Conservation (phyloP, 2,797 vertebrate genomes). For the Enteromius paludinosus region DNA sequence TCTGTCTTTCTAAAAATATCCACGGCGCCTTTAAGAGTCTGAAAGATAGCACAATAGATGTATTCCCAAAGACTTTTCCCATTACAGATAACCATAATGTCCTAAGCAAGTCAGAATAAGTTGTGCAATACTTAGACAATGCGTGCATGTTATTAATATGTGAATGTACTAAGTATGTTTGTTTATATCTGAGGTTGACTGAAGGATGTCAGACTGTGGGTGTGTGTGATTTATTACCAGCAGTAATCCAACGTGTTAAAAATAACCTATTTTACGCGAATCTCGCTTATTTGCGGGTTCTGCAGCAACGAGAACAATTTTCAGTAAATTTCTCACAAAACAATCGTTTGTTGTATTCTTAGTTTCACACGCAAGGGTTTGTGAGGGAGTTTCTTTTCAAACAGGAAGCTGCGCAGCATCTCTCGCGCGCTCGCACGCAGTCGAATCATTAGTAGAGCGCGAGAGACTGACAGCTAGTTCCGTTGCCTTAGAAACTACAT, state of each 20-base stretch:
- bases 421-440: constrained; percentile 19
- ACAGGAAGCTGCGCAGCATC: constrained; percentile 57
- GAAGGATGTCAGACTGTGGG: not conserved
- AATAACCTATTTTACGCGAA: not conserved
- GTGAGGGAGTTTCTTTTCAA: constrained; percentile 50
- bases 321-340: not conserved
- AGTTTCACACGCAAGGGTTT: not conserved
- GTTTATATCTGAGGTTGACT: not conserved
- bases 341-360: not conserved
- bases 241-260: not conserved
- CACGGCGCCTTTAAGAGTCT: not conserved
- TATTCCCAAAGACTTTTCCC: not conserved
- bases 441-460: constrained; percentile 5
- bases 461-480: not conserved
- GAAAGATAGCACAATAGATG: not conserved
- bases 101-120: too few species aligned
- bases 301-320: not conserved
- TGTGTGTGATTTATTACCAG: not conserved
- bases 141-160: not conserved
- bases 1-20: not conserved
- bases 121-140: too few species aligned
- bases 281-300: not conserved
- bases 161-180: not conserved
- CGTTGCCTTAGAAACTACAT: constrained; percentile 10
- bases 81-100: not conserved